Percentiles rank a stretch among this genome's conserved stretches.
Evolutionary conservation across 2,113 vertebrate genomes (phyloP).

Genomic region (Labeo catla): DNA sequence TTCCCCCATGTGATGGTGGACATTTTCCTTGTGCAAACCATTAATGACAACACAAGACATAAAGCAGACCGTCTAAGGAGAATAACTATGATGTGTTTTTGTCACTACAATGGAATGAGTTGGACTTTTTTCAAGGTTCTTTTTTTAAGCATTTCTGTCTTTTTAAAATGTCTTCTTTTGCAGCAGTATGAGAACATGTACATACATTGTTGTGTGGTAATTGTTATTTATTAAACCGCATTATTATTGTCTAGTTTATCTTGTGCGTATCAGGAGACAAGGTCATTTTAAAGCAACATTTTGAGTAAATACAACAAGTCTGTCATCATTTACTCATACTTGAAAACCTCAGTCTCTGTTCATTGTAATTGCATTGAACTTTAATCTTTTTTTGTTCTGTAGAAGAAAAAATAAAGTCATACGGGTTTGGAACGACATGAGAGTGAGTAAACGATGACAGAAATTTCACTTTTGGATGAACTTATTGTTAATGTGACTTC

Average conservation of each 20-base stretch:
- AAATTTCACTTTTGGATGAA: neutral
- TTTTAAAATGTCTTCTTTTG: conserved; percentile 22
- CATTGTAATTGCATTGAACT: neutral
- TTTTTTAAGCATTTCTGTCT: conserved; percentile 43
- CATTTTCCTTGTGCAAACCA: conserved; percentile 18
- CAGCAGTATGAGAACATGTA: conserved; percentile 38
- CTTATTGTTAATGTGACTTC: neutral
- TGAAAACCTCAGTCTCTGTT: neutral
- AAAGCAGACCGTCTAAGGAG: neutral
- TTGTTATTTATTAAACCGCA: conserved; percentile 61
- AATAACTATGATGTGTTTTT: conserved; percentile 8
- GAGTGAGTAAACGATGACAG: neutral
- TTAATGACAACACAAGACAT: conserved; percentile 9
- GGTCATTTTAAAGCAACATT: neutral
- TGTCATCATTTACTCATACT: neutral
- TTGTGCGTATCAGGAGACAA: neutral
- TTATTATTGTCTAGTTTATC: conserved; percentile 33
- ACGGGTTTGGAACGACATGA: neutral
- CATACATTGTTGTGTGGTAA: conserved; percentile 49
- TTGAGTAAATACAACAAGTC: neutral
- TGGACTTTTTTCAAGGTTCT: neutral
- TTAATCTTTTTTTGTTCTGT: neutral
- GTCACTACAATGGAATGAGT: conserved; percentile 16
- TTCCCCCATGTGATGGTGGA: conserved; percentile 16
- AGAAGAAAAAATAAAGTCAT: conserved; percentile 7